Base-by-base conservation (phyloP, 2,888 invertebrate genomes). In the Crocallis elinguaria region DNA sequence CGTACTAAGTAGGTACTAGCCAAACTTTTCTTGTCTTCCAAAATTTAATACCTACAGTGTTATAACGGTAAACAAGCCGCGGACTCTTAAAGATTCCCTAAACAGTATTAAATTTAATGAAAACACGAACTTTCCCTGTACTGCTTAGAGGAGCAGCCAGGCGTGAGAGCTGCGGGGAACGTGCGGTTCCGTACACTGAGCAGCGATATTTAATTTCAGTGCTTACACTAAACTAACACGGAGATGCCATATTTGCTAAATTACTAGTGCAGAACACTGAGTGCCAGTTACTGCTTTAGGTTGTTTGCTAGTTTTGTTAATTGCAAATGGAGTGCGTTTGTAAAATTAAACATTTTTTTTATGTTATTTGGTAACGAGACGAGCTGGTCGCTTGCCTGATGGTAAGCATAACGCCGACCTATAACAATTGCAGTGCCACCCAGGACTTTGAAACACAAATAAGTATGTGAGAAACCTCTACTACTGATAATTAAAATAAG, bases 21-120 rank as follows among this genome's bases (percentile, higher is more conserved):
- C 13, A 35, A 41, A 46, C 21, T 30, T 32, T 46, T 2, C 23
- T 32, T 52, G 32, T 42, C 23, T 35, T 19, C 37, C 48, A 33
- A 33, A 38, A 51, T 51, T 44, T 44, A 51, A 44, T 51, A 51
- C 50, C 33, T 44, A 32, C 42, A 32, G 14, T 19, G 32, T 44
- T 38, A 37, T 33, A 35, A 35, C 21, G 27, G 39, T 39, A 35
- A 39, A 44, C 50, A 51, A 38, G 44, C 42, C 21, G 41, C 16
- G 38, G 37, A 33, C 44, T 50, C 37, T 51, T 49, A 46, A 55
- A 48, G 50, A 53, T 50, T 48, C 36, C 52, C 42, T 49, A 54
- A 60, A 53, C 62, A 60, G 52, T 59, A 59, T 64, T 64, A 59
- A 64, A 61, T 61, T 64, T 64, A 64, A 64, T 64, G 61, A 64